Base-by-base conservation (phyloP, 2,888 invertebrate species). In the Mylabris sibirica region DNA sequence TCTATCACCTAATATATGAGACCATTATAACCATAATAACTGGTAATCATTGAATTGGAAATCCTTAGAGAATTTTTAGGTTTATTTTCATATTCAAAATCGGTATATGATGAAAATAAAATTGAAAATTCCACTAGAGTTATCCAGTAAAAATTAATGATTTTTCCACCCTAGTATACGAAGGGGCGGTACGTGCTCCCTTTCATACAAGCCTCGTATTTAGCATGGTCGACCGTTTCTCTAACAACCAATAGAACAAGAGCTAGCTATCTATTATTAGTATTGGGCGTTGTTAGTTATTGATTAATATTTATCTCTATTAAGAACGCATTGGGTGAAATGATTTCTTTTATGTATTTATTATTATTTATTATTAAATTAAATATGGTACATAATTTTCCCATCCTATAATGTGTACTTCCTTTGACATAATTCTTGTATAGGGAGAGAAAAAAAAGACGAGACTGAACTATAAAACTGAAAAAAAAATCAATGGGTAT, bases 361-460 rank as follows among this genome's bases (percentile, higher is more conserved):
- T 14, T 14, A 14, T 11, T 38, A 5, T 14, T 17, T 14, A 14
- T 44, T 44, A 44, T 44, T 44, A 44, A 44, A 44, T 44, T 44
- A 44, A 44, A 44, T 17, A 17, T 44, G 44, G 44, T 17, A 44
- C 44, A 44, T 17, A 44, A 44, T 66, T 74, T 77, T 77, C 75
- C 66, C 76, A 75, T 72, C 76, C 74, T 75, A 66, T 65, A 72
- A 69, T 41, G 74, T 76, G 74, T 67, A 76, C 76, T 77, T 77
- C 76, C 76, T 75, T 74, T 72, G 62, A 60, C 22, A 60, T 66
- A 69, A 69, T 49, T 49, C 49, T 20, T 49, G 9, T 44, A 44
- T 3, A 6, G n/a, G 2, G 6, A 44, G 5, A 44, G 2, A 44
- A n/a, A 44, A 17, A 17, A 17, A n/a, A 49, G 11, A 49, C 20